phyloP scores from a whole-genome alignment of 1,140 invertebrate species.

The Zaprionus vittiger region DNA sequence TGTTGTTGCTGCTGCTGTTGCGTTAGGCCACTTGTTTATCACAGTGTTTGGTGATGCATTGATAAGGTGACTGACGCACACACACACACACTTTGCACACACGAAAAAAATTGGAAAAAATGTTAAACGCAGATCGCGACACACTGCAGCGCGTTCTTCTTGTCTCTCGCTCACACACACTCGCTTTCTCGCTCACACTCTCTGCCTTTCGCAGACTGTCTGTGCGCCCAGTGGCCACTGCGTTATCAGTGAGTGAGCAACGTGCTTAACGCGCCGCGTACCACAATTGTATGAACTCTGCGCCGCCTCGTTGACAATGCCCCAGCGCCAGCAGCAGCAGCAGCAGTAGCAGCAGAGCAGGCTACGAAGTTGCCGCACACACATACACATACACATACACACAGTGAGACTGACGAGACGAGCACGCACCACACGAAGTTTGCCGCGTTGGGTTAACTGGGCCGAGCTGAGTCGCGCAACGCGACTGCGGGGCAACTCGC shows the following conservation, averaged over 20 bases:
- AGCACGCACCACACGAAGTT: constrained; percentile 34
- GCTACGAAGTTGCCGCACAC: constrained; percentile 58
- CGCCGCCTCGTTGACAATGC: constrained; percentile 76
- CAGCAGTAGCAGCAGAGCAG: constrained; percentile 42
- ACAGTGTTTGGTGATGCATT: constrained; percentile 44
- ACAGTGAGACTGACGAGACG: constrained; percentile 17
- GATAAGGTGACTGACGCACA: constrained; percentile 25
- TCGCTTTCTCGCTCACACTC: neutral
- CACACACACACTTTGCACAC: constrained; percentile 4
- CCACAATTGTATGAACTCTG: constrained; percentile 80
- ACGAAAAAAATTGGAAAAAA: constrained; percentile 28
- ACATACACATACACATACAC: constrained; percentile 29
- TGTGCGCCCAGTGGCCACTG: constrained; percentile 3
- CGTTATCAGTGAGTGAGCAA: constrained; percentile 74
- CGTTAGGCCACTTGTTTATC: constrained; percentile 51
- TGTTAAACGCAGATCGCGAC: constrained; percentile 14
- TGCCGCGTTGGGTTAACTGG: constrained; percentile 60
- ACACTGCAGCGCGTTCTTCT: neutral
- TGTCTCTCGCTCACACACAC: neutral
- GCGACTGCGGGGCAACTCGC: constrained; percentile 24
- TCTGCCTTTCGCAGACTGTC: constrained; percentile 1
- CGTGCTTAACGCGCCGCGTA: constrained; percentile 81
- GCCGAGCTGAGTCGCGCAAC: constrained; percentile 54
- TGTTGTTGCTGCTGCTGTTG: neutral
- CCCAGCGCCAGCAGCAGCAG: constrained; percentile 57